Conservation (phyloP, 2,113 vertebrate genomes). For the Illadopsis cleaveri region DNA sequence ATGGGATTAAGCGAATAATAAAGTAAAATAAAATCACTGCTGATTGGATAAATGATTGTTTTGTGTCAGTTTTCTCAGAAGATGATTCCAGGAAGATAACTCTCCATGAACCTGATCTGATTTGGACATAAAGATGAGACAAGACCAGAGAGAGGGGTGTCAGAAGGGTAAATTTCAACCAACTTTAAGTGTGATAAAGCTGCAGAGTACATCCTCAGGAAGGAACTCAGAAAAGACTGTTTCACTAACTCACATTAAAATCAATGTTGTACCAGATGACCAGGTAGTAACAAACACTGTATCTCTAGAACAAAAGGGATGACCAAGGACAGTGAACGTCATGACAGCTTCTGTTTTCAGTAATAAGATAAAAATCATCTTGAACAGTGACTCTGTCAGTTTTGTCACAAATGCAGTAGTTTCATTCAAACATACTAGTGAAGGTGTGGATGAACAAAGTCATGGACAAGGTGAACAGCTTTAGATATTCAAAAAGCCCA, state of each 20-base stretch:
- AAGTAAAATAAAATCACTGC: neutral
- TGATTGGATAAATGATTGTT: neutral
- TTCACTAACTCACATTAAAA: neutral
- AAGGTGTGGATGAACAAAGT: neutral
- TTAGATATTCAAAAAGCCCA: neutral
- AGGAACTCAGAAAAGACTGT: neutral
- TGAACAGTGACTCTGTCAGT: neutral
- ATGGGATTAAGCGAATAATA: neutral
- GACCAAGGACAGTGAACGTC: neutral
- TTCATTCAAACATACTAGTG: neutral
- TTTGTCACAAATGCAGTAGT: neutral
- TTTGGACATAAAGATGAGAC: neutral
- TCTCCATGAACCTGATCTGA: neutral
- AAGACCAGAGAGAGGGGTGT: neutral
- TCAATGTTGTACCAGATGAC: neutral
- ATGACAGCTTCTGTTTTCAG: neutral
- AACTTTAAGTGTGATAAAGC: neutral
- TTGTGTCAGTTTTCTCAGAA: neutral
- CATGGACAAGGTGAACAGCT: neutral
- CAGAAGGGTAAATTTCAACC: neutral
- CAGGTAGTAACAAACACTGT: neutral
- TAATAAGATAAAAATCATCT: neutral
- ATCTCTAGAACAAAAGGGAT: neutral
- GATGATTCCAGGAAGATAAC: neutral
- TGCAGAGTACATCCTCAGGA: neutral